Evolutionary conservation across 1,140 invertebrate genomes (phyloP).

Genomic region (Zaprionus taronus): DNA sequence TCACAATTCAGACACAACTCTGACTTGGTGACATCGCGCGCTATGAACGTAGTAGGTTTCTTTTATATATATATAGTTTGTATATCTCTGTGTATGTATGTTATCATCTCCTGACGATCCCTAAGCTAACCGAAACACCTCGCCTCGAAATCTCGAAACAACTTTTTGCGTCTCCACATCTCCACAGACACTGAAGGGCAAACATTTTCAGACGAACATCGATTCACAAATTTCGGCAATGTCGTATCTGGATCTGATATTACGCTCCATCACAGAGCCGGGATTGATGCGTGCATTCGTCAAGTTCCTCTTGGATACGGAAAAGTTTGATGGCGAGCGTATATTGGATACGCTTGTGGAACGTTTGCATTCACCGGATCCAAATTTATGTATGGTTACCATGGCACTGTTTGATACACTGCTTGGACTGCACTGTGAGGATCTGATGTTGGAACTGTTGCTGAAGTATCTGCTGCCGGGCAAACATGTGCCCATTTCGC

Average conservation of each 20-base stretch:
- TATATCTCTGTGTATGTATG: conserved; percentile 52
- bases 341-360: conserved; percentile 92
- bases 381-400: conserved; percentile 94
- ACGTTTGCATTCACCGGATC: conserved; percentile 88
- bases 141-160: conserved; percentile 82
- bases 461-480: conserved; percentile 94
- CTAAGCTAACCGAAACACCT: conserved; percentile 72
- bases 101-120: conserved; percentile 49
- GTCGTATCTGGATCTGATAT: conserved; percentile 95
- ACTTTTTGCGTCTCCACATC: conserved; percentile 73
- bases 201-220: conserved; percentile 89
- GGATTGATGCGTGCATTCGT: conserved; percentile 93
- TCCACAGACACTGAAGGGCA: conserved; percentile 85
- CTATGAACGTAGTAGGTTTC: conserved; percentile 27
- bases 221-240: conserved; percentile 96
- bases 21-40: background rate
- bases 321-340: conserved; percentile 92
- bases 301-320: conserved; percentile 92
- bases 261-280: conserved; percentile 94
- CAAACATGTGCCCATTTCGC: conserved; percentile 95
- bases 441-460: conserved; percentile 97
- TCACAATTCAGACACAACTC: background rate
- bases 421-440: conserved; percentile 97
- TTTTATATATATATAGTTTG: conserved; percentile 20
- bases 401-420: conserved; percentile 95